Conservation (phyloP, 2,113 vertebrate genomes). For the Zapus hudsonius region DNA sequence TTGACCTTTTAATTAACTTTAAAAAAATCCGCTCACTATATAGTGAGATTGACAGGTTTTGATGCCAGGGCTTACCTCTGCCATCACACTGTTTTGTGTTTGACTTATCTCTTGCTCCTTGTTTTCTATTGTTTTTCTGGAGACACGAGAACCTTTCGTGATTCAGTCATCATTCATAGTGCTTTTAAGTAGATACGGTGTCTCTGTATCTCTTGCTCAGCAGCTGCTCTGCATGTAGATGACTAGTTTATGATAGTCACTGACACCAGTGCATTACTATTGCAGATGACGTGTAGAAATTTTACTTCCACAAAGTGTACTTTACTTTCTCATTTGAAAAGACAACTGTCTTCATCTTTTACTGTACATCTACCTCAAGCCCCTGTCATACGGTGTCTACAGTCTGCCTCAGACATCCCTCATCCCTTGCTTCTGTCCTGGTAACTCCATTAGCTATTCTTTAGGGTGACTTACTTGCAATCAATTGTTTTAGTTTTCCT, state of each 20-base stretch:
- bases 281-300: constrained; percentile 31
- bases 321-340: background rate
- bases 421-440: background rate
- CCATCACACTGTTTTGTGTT: background rate
- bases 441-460: background rate
- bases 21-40: too few species aligned
- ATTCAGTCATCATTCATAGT: background rate
- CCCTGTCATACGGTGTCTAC: background rate
- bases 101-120: background rate
- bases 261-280: background rate
- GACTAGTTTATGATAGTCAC: background rate
- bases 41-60: background rate
- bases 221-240: background rate
- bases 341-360: background rate
- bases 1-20: constrained; percentile 19
- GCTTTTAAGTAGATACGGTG: background rate
- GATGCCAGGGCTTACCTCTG: background rate
- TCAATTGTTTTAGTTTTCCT: background rate
- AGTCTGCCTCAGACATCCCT: background rate
- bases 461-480: background rate
- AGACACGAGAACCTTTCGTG: background rate
- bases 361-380: background rate
- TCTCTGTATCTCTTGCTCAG: background rate
- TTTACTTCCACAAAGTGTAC: background rate
- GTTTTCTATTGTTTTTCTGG: background rate